Conservation (phyloP, 1,140 invertebrate genomes). For the Aphaenogaster rudis region DNA sequence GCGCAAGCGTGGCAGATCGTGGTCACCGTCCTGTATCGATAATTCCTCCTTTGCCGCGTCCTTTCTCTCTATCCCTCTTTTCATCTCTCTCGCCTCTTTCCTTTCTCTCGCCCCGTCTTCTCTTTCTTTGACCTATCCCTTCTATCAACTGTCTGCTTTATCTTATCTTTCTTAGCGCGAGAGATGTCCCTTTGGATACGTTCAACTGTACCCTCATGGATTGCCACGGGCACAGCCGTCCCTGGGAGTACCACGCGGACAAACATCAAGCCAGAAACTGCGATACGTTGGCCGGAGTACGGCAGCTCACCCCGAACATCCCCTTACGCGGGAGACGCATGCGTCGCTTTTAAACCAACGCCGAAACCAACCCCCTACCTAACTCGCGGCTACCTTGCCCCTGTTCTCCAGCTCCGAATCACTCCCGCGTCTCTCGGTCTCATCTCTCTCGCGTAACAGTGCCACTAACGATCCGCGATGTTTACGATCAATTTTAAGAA, state of each 20-base stretch:
- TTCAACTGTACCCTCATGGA: conserved; percentile 74
- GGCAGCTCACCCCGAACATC: conserved; percentile 82
- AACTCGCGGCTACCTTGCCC: conserved; percentile 60
- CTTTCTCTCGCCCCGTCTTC: not conserved
- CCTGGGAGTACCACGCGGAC: conserved; percentile 85
- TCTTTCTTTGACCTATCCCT: not conserved
- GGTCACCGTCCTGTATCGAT: conserved; percentile 51
- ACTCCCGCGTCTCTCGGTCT: conserved; percentile 11
- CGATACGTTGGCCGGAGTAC: conserved; percentile 83
- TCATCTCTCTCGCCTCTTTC: not conserved
- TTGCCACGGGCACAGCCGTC: conserved; percentile 66
- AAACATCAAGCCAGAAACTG: conserved; percentile 87
- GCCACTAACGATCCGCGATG: conserved; percentile 20
- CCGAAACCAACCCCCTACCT: conserved; percentile 79
- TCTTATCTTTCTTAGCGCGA: conserved; percentile 27
- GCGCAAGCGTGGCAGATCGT: conserved; percentile 71
- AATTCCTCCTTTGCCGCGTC: not conserved
- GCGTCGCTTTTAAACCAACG: conserved; percentile 85
- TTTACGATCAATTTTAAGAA: conserved; percentile 18
- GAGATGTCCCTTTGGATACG: not conserved
- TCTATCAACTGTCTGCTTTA: not conserved
- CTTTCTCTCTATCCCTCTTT: not conserved
- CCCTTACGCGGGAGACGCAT: conserved; percentile 82
- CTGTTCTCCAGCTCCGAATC: conserved; percentile 30
- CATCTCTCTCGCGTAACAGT: not conserved